Conservation (phyloP, 2,113 vertebrate genomes). For the Noctilio leporinus region DNA sequence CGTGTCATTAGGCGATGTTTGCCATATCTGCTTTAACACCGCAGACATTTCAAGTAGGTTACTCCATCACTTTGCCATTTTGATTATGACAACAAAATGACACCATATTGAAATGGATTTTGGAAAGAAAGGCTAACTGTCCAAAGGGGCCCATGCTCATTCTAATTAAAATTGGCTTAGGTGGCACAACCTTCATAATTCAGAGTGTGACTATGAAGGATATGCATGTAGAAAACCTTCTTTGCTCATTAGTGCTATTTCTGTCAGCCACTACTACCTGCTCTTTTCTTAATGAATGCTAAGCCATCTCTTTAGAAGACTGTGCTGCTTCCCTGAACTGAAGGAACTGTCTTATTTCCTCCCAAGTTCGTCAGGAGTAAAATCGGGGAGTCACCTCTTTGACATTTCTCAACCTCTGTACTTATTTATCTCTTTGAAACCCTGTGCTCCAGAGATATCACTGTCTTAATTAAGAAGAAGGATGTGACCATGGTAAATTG, state of each 20-base stretch:
- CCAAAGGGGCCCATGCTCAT: slow-evolving; percentile 84
- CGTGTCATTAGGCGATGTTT: slow-evolving; percentile 84
- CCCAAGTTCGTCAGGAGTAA: slow-evolving; percentile 82
- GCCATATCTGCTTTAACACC: slow-evolving; percentile 77
- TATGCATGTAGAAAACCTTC: slow-evolving; percentile 81
- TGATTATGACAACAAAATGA: slow-evolving; percentile 89
- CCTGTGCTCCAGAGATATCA: slow-evolving; percentile 89
- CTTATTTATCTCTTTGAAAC: slow-evolving; percentile 88
- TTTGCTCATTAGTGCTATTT: slow-evolving; percentile 87
- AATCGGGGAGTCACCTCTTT: slow-evolving; percentile 85
- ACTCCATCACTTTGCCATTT: slow-evolving; percentile 88
- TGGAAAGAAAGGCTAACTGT: slow-evolving; percentile 88
- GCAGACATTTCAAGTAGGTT: slow-evolving; percentile 85
- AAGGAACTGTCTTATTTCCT: slow-evolving; percentile 83
- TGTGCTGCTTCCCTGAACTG: slow-evolving; percentile 75
- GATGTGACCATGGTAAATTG: slow-evolving; percentile 90
- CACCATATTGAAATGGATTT: slow-evolving; percentile 88
- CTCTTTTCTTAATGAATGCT: slow-evolving; percentile 86
- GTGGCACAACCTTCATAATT: slow-evolving; percentile 87
- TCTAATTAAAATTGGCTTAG: slow-evolving; percentile 90
- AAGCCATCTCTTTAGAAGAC: slow-evolving; percentile 81
- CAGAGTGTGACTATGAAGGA: slow-evolving; percentile 81
- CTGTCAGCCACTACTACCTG: slow-evolving; percentile 83
- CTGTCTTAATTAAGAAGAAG: slow-evolving; percentile 96
- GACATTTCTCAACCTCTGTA: slow-evolving; percentile 88